Base-by-base conservation (phyloP, 2,797 vertebrate genomes). In the Remorina albescens region DNA sequence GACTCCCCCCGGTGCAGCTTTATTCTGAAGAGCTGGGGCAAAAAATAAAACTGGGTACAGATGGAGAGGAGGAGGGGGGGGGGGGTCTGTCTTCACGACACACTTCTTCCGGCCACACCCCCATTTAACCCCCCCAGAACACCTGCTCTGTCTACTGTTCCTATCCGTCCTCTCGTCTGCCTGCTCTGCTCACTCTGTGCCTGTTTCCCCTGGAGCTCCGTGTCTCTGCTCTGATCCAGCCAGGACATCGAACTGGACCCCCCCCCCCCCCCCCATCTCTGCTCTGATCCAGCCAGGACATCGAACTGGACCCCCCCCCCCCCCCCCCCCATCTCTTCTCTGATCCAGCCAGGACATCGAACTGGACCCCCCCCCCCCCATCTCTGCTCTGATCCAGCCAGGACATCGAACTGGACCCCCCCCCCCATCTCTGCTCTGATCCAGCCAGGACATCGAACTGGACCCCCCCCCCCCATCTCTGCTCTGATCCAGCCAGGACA, bases 131-230 rank as follows among this genome's bases (percentile, higher is more conserved):
- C 71, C 44, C 67, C 46, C 34, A 26, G 53, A 81, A 78, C 88
- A 88, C 87, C 90, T 89, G 88, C 88, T 88, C 74, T 71, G 67
- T 81, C 72, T 61, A 77, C 82, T 65, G 10, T 3, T 32, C 46
- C 62, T 58, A 2, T 16, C 46, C 71, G 78, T 26, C 78, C 54
- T 61, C 58, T 55, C 61, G 18, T 60, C 82, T 65, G 56, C 42
- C n/a, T 51, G 51, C 59, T 46, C 50, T 28, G 26, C 41, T 67
- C 74, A 58, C 46, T 67, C 49, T 23, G 61, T 26, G 12, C 8
- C 53, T 61, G 55, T 50, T 21, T 2, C 37, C 26, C 67, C 70
- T 37, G 56, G 55, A 67, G 60, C 41, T 53, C 44, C 1, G 13
- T 28, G 28, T 57, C 42, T 57, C 34, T 56, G 59, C 47, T 50